Base-by-base conservation (phyloP, 2,113 vertebrate genomes). In the Pteronura brasiliensis region DNA sequence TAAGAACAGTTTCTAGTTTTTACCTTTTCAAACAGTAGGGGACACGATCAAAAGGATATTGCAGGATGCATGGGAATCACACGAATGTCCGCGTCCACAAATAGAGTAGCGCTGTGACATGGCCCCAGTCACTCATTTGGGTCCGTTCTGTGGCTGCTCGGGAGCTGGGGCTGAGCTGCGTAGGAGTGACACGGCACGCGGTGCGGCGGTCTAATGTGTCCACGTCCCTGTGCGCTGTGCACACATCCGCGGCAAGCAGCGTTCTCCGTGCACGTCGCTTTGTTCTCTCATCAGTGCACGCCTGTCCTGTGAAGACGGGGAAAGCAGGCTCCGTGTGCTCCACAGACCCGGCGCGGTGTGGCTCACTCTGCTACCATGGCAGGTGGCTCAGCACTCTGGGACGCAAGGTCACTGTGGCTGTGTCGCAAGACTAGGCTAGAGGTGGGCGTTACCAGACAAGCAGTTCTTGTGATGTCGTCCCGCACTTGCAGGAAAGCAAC, bases 381-480 rank as follows among this genome's bases (percentile, higher is more conserved):
- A 39, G 47, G 20, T 0, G 23, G 29, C 42, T 25, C 44, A 36
- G 44, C 34, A 25, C 21, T 36, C 27, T 47, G 49, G 42, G 14
- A 6, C 0, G 4, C 59, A 7, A 15, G 6, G 34, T 21, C 55
- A 11, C 20, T 3, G 11, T 0, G 31, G 55, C 55, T 57, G 0
- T 36, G 36, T 4, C 18, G 4, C 34, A 10, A 74, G 83, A 7
- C 4, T 11, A 2, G 2, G 9, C 25, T 2, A 25, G 27, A 86
- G 23, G 36, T 47, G 12, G 8, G 21, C 21, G 3, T 13, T 11
- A 31, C 11, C 39, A 20, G 80, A 59, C 31, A 1, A 0, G 1
- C 0, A 0, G 27, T n/a, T 9, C 10, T 7, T 4, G 1, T 5
- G 1, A 6, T 2, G 1, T 10, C 4, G 8, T 31, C 79, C 39